These are phyloP conservation scores for Pavo muticus DNA, from an alignment of 2,113 vertebrate genomes.

Conservation along the genomic window DNA sequence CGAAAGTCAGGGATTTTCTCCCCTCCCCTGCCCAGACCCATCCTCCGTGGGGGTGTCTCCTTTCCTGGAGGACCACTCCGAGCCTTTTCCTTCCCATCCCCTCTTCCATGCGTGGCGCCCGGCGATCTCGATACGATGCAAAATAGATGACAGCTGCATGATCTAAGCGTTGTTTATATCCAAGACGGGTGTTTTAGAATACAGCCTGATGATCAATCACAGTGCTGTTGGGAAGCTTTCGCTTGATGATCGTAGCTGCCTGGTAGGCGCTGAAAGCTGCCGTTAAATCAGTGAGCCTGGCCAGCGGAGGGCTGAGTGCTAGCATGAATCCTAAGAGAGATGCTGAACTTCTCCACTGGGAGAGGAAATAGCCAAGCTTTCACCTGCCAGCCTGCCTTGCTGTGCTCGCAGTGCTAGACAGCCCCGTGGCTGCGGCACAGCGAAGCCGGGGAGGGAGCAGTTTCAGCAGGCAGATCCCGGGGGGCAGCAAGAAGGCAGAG, in stretches of 20 bases:
- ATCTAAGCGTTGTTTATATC: neutral
- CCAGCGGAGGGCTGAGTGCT: neutral
- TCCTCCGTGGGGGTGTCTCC: neutral
- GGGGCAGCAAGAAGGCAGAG: neutral
- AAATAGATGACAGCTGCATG: neutral
- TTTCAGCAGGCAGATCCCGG: neutral
- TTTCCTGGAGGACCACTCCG: neutral
- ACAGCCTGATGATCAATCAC: neutral
- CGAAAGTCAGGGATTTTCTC: neutral
- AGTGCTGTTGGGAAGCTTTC: neutral
- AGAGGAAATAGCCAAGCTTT: neutral
- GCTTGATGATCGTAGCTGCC: neutral
- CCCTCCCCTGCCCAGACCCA: conserved; percentile 1
- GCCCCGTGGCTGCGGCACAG: neutral
- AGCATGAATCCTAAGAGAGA: neutral
- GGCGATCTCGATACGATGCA: neutral
- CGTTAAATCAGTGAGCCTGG: neutral
- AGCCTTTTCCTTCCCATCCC: neutral
- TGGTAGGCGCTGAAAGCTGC: neutral
- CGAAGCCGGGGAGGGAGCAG: neutral
- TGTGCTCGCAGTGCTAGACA: neutral
- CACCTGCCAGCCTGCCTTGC: neutral
- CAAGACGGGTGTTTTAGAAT: neutral
- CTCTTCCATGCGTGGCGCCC: neutral
- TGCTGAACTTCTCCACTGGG: conserved; percentile 3